Percentiles rank a stretch among this genome's conserved stretches.
Evolutionary conservation across 2,888 invertebrate genomes (phyloP).

Genomic region (Andrena chrysosceles): DNA sequence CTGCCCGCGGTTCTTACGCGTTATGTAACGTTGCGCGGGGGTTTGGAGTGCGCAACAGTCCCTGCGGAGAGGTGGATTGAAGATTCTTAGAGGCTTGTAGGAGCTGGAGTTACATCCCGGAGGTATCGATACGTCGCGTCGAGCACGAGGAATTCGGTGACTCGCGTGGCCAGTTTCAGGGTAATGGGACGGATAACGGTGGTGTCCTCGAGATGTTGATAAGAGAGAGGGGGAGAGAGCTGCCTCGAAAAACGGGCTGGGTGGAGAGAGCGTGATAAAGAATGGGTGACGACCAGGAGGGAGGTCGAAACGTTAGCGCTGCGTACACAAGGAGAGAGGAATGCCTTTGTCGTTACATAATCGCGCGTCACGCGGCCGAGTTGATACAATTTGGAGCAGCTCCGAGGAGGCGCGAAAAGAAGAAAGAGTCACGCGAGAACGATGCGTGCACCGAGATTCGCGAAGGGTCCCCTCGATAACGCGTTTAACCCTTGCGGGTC

Average conservation of each 20-base stretch:
- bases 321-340: constrained; percentile 40
- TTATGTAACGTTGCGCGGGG: background rate
- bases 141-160: constrained; percentile 62
- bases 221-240: constrained; percentile 1
- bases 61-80: background rate
- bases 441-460: background rate
- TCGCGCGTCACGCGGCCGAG: constrained; percentile 63
- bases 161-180: constrained; percentile 62
- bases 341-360: constrained; percentile 67
- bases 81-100: background rate
- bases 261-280: background rate
- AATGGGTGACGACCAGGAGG: background rate
- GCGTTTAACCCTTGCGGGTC: background rate
- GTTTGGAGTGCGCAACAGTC: background rate
- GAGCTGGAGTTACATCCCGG: background rate
- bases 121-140: constrained; percentile 31
- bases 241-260: background rate
- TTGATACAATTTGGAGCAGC: constrained; percentile 59
- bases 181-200: constrained; percentile 67
- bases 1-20: background rate
- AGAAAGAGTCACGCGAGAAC: constrained; percentile 30
- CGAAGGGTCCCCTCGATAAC: background rate
- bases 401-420: constrained; percentile 36
- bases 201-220: constrained; percentile 53
- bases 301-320: background rate